Evolutionary conservation across 2,113 vertebrate species (phyloP).

Genomic region (Donacobius atricapilla): DNA sequence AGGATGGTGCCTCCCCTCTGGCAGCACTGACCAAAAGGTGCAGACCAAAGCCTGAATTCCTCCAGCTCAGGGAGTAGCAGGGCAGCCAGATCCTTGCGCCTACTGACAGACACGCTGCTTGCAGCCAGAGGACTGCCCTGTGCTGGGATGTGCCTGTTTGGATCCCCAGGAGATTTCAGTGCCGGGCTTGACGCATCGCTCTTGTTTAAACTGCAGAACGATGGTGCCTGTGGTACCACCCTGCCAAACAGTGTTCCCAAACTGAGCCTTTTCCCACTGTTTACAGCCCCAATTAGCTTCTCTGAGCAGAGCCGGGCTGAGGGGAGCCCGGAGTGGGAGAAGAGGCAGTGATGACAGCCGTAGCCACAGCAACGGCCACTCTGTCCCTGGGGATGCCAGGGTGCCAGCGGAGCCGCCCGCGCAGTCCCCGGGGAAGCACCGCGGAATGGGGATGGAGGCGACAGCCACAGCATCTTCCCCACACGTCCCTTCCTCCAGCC

Average conservation of each 20-base stretch:
- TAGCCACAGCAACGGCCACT: neutral
- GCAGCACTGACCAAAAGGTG: neutral
- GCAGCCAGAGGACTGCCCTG: neutral
- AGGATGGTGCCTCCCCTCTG: accelerated
- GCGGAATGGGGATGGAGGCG: accelerated
- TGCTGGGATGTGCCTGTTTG: accelerated
- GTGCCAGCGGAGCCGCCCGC: neutral
- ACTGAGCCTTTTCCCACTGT: accelerated
- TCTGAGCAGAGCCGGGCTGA: neutral
- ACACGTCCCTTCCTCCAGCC: neutral
- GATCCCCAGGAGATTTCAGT: neutral
- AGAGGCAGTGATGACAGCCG: neutral
- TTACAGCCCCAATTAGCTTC: neutral
- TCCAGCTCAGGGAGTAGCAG: neutral
- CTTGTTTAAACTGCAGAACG: accelerated
- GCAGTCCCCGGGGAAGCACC: accelerated
- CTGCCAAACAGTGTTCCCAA: accelerated
- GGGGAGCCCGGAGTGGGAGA: neutral
- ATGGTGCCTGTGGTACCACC: accelerated
- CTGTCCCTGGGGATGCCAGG: neutral
- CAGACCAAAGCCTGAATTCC: neutral
- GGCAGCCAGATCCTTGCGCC: neutral
- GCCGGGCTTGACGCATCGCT: accelerated
- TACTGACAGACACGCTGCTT: accelerated
- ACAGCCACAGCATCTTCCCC: accelerated